Conservation (phyloP, 2,797 vertebrate genomes). For the Diglossa cyanea region DNA sequence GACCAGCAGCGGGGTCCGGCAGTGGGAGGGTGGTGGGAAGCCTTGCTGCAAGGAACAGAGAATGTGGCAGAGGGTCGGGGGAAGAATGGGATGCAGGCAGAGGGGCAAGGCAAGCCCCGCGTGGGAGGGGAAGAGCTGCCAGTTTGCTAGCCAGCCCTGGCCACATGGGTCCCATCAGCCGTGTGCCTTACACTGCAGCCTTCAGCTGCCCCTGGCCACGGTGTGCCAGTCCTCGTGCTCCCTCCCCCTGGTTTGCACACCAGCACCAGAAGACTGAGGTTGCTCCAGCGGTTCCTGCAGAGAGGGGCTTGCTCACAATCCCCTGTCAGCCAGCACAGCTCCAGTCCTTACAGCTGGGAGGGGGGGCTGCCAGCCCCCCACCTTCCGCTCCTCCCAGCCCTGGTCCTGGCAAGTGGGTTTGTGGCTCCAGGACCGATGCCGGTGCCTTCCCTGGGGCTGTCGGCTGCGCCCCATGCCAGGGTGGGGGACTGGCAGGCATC, state of each 20-base stretch:
- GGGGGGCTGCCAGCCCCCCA: not conserved
- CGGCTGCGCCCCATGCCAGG: rapidly evolving
- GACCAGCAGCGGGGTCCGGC: not conserved
- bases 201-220: not conserved
- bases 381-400: not conserved
- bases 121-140: not conserved
- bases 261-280: not conserved
- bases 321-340: not conserved
- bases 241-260: not conserved
- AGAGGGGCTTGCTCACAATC: not conserved
- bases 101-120: not conserved
- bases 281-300: not conserved
- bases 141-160: not conserved
- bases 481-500: not conserved
- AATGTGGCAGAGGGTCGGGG: not conserved
- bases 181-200: slow-evolving; percentile 34
- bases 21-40: not conserved
- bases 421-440: not conserved
- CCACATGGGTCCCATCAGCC: not conserved
- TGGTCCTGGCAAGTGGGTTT: not conserved
- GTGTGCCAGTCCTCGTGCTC: not conserved
- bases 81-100: not conserved
- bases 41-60: not conserved
- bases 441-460: slow-evolving; percentile 37
- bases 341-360: not conserved